Conservation (phyloP, 2,113 vertebrate species). For the Formicarius rufipectus region DNA sequence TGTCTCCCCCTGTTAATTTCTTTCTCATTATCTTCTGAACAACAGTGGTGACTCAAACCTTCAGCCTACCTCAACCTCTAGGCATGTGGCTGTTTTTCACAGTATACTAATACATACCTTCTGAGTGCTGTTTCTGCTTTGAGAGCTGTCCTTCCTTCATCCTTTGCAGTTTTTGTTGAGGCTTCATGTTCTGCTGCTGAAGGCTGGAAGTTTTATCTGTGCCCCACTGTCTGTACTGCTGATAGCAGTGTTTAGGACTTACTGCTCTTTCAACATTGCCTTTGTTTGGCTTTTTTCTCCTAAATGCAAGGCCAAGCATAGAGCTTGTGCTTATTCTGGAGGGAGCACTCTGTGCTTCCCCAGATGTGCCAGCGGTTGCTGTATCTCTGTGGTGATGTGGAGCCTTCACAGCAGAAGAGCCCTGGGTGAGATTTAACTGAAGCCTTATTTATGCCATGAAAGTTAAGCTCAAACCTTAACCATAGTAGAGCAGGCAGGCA, state of each 20-base stretch:
- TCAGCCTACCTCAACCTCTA: neutral
- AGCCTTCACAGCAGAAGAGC: neutral
- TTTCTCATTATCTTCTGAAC: neutral
- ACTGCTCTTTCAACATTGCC: neutral
- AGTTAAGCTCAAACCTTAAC: neutral
- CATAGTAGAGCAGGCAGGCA: fast-evolving
- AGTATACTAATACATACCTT: neutral
- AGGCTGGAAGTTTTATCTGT: neutral
- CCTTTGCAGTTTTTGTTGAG: neutral
- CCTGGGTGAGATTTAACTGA: neutral
- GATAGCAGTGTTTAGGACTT: neutral
- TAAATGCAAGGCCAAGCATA: neutral
- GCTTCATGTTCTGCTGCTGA: neutral
- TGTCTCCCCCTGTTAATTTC: neutral
- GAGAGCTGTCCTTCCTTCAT: neutral
- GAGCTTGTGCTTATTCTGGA: neutral
- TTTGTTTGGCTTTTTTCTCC: fast-evolving
- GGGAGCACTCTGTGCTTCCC: neutral
- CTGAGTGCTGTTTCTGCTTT: neutral
- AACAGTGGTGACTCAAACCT: neutral
- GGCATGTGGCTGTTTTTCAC: neutral
- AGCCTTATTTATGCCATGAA: neutral
- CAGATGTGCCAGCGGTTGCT: neutral
- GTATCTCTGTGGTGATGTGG: fast-evolving
- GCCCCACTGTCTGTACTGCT: neutral